Evolutionary conservation across 2,113 vertebrate species (phyloP).

Genomic region (Saccopteryx leptura): DNA sequence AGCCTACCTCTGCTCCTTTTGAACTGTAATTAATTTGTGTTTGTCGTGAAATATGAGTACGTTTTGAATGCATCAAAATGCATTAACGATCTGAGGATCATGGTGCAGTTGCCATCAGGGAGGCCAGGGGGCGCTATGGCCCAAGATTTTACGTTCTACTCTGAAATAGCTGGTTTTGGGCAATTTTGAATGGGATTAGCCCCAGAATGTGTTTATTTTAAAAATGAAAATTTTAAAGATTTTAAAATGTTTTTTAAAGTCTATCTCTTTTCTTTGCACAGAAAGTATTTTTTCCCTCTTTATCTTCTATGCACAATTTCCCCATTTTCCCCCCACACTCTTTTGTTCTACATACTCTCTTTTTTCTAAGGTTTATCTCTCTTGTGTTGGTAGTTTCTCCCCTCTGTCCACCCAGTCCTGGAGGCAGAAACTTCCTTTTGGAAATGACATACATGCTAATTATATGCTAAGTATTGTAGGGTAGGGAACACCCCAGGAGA

Average conservation of each 20-base stretch:
- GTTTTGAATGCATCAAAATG: slow-evolving; percentile 16
- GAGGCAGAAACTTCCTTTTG: not conserved
- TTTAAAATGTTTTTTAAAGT: not conserved
- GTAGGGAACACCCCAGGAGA: not conserved
- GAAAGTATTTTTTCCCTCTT: not conserved
- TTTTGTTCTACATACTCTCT: not conserved
- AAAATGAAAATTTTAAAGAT: not conserved
- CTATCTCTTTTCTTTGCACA: not conserved
- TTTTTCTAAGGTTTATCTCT: not conserved
- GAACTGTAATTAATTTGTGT: slow-evolving; percentile 72
- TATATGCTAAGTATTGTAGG: not conserved
- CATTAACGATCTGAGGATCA: not conserved
- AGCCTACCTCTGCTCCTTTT: slow-evolving; percentile 63
- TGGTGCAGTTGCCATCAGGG: not conserved
- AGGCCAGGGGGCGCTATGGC: slow-evolving; percentile 31
- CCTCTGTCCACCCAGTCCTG: not conserved
- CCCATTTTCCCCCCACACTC: not conserved
- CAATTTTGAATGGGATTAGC: not conserved
- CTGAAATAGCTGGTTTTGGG: not conserved
- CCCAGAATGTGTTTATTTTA: not conserved
- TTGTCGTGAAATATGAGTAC: slow-evolving; percentile 58
- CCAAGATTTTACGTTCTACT: slow-evolving; percentile 30
- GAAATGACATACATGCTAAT: not conserved
- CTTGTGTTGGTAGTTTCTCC: not conserved
- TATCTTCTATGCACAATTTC: not conserved